A percentile compares a stretch with the other conserved stretches of the same genome.
Evolutionary conservation across 2,113 vertebrate genomes (phyloP).

Genomic region (Mola mola): DNA sequence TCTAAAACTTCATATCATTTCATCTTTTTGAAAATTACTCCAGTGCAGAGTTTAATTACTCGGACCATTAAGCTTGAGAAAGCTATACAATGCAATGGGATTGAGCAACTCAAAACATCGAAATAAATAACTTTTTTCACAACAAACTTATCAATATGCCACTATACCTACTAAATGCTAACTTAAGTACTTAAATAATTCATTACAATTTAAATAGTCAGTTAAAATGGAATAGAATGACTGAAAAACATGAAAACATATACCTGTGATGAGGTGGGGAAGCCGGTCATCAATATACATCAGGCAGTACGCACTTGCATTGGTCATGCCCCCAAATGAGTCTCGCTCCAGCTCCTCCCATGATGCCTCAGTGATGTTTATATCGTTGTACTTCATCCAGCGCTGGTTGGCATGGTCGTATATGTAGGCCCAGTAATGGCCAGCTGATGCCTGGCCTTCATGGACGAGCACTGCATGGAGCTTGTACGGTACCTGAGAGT

Average conservation of each 20-base stretch:
- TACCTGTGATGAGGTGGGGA: slow-evolving; percentile 83
- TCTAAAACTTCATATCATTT: no score
- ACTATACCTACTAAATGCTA: no score
- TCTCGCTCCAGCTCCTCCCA: slow-evolving; percentile 96
- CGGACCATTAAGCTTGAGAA: no score
- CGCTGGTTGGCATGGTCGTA: slow-evolving; percentile 85
- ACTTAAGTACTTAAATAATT: no score
- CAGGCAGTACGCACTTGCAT: slow-evolving; percentile 96
- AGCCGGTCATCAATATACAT: slow-evolving; percentile 92
- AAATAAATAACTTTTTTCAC: no score
- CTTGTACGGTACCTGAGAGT: slow-evolving; percentile 89
- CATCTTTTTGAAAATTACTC: no score
- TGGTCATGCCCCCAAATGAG: slow-evolving; percentile 92
- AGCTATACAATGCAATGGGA: no score
- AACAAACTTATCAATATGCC: no score
- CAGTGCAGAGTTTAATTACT: no score
- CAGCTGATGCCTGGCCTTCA: slow-evolving; percentile 94
- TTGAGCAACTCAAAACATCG: no score
- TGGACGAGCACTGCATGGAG: slow-evolving; percentile 95
- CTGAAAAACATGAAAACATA: neutral
- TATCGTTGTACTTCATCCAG: slow-evolving; percentile 97
- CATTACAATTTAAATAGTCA: neutral
- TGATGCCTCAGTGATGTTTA: slow-evolving; percentile 89
- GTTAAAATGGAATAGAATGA: neutral
- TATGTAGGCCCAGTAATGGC: slow-evolving; percentile 98